Conservation (phyloP, 2,888 invertebrate species). For the Amphiduros pacificus region DNA sequence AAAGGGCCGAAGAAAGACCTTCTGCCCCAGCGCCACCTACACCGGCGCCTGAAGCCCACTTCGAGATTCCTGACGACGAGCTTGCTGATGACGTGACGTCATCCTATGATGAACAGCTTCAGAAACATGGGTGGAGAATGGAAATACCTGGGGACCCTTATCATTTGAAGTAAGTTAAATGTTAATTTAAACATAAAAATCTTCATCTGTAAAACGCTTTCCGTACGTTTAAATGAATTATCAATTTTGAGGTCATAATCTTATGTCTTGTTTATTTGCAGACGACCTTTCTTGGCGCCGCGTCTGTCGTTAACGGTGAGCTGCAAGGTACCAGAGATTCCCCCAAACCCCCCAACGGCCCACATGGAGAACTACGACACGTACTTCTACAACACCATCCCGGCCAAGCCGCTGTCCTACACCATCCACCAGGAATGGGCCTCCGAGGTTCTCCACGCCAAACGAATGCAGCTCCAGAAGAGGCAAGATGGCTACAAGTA, state of each 20-base stretch:
- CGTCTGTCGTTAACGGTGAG: slow-evolving; percentile 46
- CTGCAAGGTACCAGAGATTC: slow-evolving; percentile 36
- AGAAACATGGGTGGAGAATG: slow-evolving; percentile 51
- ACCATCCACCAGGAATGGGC: slow-evolving; percentile 53
- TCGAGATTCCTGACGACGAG: neutral
- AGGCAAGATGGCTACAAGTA: slow-evolving; percentile 45
- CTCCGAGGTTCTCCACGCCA: slow-evolving; percentile 53
- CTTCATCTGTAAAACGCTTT: neutral
- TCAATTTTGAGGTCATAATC: neutral
- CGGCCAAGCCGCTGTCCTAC: slow-evolving; percentile 44
- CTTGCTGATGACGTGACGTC: slow-evolving; percentile 23
- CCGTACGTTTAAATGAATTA: neutral
- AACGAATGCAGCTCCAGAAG: slow-evolving; percentile 52
- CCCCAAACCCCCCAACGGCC: slow-evolving; percentile 44
- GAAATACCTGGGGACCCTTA: slow-evolving; percentile 53
- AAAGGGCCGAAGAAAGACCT: neutral
- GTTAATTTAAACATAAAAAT: neutral
- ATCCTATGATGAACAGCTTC: slow-evolving; percentile 39
- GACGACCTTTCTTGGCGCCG: slow-evolving; percentile 27
- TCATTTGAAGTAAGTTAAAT: slow-evolving; percentile 49
- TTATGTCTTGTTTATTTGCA: slow-evolving; percentile 15
- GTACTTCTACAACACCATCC: slow-evolving; percentile 58
- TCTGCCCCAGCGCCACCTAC: neutral
- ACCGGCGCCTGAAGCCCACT: neutral
- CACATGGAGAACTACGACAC: slow-evolving; percentile 54